A percentile compares a stretch with the other conserved stretches of the same genome.
Evolutionary conservation across 1,140 invertebrate species (phyloP).

Genomic region (Glossosoma conforme): DNA sequence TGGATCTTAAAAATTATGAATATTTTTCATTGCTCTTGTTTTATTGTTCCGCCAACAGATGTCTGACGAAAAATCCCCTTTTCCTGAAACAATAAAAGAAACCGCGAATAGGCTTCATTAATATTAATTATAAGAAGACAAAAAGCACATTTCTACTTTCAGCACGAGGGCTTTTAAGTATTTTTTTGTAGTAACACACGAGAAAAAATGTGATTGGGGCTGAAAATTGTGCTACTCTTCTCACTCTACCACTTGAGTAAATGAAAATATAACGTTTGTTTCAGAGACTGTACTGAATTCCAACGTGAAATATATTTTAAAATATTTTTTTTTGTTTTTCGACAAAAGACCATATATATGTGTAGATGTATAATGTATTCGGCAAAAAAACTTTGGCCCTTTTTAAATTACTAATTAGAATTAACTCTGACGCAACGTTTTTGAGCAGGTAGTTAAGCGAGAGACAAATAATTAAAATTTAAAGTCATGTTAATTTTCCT

Average conservation of each 20-base stretch:
- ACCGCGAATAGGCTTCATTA: slow-evolving; percentile 18
- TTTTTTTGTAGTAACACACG: slow-evolving; percentile 21
- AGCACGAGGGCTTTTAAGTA: slow-evolving; percentile 19
- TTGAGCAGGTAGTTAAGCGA: too few species aligned
- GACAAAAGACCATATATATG: too few species aligned
- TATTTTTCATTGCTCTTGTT: slow-evolving; percentile 10
- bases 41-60: slow-evolving; percentile 8
- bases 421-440: too few species aligned
- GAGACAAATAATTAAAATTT: too few species aligned
- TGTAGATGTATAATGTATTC: too few species aligned
- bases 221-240: neutral
- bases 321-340: too few species aligned
- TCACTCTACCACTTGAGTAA: slow-evolving; percentile 18
- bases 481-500: too few species aligned
- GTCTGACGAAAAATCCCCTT: slow-evolving; percentile 5
- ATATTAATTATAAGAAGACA: slow-evolving; percentile 29
- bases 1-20: slow-evolving; percentile 12
- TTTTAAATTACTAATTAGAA: too few species aligned
- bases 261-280: slow-evolving; percentile 27
- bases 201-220: slow-evolving; percentile 14
- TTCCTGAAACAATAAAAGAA: slow-evolving; percentile 5
- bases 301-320: too few species aligned
- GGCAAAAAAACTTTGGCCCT: too few species aligned
- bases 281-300: slow-evolving; percentile 14
- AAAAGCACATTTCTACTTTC: slow-evolving; percentile 27